Conservation (phyloP, 2,888 invertebrate species). For the Drosophila tripunctata region DNA sequence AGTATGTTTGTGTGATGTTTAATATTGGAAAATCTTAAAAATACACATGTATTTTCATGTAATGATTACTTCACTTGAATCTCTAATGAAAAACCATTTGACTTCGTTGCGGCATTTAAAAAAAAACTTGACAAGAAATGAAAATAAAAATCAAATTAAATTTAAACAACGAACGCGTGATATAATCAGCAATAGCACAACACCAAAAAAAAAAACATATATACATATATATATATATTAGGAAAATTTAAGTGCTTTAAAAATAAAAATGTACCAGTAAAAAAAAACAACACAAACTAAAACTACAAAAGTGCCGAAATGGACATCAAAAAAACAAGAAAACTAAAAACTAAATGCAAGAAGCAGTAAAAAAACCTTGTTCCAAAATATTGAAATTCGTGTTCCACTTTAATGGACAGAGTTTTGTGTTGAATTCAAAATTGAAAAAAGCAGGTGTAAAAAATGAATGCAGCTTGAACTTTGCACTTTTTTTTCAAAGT, state of each 20-base stretch:
- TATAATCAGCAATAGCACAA: conserved; percentile 62
- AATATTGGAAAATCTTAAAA: conserved; percentile 31
- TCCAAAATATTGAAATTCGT: conserved; percentile 18
- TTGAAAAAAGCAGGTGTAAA: conserved; percentile 36
- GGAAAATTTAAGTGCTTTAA: conserved; percentile 58
- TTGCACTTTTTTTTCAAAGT: conserved; percentile 50
- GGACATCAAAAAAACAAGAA: conserved; percentile 21
- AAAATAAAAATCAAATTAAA: conserved; percentile 14
- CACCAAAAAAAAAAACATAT: too few species aligned
- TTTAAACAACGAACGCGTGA: conserved; percentile 53
- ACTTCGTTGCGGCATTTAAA: conserved; percentile 20
- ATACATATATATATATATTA: conserved; percentile 10
- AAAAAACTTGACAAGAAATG: conserved; percentile 3
- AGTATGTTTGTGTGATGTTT: conserved; percentile 19
- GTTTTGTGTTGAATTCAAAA: not conserved
- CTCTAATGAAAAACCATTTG: not conserved
- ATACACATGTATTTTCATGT: conserved; percentile 9
- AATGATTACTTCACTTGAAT: conserved; percentile 35
- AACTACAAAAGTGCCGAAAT: conserved; percentile 58
- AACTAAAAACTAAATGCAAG: not conserved
- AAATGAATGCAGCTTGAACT: conserved; percentile 41
- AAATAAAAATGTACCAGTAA: conserved; percentile 52
- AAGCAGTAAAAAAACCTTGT: conserved; percentile 10
- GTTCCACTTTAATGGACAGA: too few species aligned
- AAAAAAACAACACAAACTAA: conserved; percentile 33